Conservation (phyloP, 2,888 invertebrate genomes). For the Bombylius major region DNA sequence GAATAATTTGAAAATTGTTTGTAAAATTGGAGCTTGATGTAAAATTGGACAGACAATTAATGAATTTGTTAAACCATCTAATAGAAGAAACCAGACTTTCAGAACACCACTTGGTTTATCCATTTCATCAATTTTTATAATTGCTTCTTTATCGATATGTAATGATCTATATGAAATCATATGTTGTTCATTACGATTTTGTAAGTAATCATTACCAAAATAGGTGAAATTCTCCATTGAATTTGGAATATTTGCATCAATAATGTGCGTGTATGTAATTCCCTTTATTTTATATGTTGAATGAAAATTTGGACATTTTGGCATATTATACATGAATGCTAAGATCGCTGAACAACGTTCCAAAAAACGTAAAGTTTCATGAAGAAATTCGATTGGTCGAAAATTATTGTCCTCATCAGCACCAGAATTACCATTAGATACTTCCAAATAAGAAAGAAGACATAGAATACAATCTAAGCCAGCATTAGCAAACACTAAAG, state of each 20-base stretch:
- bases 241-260: conserved; percentile 75
- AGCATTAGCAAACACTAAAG: conserved; percentile 85
- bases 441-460: conserved; percentile 51
- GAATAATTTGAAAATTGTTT: conserved; percentile 73
- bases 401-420: conserved; percentile 41
- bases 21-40: conserved; percentile 74
- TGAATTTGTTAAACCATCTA: conserved; percentile 75
- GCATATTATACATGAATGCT: conserved; percentile 88
- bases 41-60: conserved; percentile 78
- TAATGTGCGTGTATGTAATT: conserved; percentile 62
- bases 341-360: conserved; percentile 78
- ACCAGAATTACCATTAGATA: conserved; percentile 48
- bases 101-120: conserved; percentile 73
- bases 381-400: conserved; percentile 36
- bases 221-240: conserved; percentile 52
- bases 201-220: conserved; percentile 47
- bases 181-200: conserved; percentile 50
- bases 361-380: conserved; percentile 73
- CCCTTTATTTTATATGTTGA: conserved; percentile 74
- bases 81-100: conserved; percentile 78
- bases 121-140: conserved; percentile 41
- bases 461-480: conserved; percentile 89
- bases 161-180: conserved; percentile 41
- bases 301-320: conserved; percentile 85
- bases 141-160: conserved; percentile 37